Conservation (phyloP, 1,140 invertebrate genomes). For the Halesus radiatus region DNA sequence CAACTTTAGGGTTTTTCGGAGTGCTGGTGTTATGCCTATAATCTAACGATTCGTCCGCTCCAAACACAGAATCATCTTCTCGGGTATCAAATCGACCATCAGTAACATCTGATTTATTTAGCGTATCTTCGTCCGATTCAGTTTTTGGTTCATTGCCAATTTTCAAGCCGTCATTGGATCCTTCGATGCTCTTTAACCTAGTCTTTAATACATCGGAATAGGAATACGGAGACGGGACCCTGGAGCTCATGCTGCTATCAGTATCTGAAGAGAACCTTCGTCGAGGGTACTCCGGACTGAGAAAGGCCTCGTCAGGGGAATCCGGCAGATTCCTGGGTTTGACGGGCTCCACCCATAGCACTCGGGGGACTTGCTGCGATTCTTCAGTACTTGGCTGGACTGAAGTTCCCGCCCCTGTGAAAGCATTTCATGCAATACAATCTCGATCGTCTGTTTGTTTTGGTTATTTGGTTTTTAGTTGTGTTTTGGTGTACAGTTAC, state of each 20-base stretch:
- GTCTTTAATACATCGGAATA: conserved; percentile 6
- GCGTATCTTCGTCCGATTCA: too few species aligned
- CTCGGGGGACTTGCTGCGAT: conserved; percentile 49
- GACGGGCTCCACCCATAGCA: conserved; percentile 52
- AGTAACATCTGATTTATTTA: neutral
- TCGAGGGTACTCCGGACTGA: conserved; percentile 37
- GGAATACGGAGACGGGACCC: conserved; percentile 48
- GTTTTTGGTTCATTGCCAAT: neutral
- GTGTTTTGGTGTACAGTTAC: conserved; percentile 7
- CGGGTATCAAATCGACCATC: neutral
- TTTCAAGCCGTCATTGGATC: neutral
- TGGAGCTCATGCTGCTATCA: conserved; percentile 43
- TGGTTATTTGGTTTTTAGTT: neutral
- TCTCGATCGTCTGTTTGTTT: neutral
- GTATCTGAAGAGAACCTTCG: conserved; percentile 49
- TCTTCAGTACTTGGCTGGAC: conserved; percentile 34
- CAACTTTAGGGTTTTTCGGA: conserved; percentile 26
- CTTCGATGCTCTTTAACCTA: neutral
- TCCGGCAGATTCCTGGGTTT: conserved; percentile 39
- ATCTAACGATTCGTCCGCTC: conserved; percentile 1
- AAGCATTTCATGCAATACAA: conserved; percentile 44
- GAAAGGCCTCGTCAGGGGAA: conserved; percentile 41
- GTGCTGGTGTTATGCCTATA: conserved; percentile 34
- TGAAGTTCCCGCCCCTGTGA: conserved; percentile 53
- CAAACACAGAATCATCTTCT: conserved; percentile 9